A percentile compares a stretch with the other conserved stretches of the same genome.
These are phyloP conservation scores for Halichoeres trimaculatus DNA, from an alignment of 2,113 vertebrate species.

Conservation along the genomic window DNA sequence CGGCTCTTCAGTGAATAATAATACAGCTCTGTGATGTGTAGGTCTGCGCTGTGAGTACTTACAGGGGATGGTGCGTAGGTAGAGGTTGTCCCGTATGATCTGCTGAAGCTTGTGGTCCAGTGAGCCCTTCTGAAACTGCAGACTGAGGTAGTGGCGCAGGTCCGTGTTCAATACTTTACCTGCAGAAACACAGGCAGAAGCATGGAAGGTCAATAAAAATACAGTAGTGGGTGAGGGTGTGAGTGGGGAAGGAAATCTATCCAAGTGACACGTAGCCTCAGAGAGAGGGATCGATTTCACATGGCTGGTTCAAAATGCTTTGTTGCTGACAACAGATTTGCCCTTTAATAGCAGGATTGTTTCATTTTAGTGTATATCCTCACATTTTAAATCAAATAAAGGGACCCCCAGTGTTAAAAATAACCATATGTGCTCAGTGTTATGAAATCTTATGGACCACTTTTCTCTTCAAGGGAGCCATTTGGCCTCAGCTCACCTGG, in stretches of 20 bases:
- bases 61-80: conserved; percentile 98
- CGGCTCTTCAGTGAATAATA: not conserved
- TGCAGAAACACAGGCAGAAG: conserved; percentile 69
- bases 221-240: not conserved
- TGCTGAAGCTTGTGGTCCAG: conserved; percentile 98
- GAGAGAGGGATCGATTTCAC: conserved; percentile 28
- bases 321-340: not conserved
- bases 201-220: conserved; percentile 49
- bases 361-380: not conserved
- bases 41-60: conserved; percentile 72
- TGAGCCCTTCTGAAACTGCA: conserved; percentile 98
- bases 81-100: conserved; percentile 98
- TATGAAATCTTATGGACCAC: not conserved
- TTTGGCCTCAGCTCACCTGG: too few relatives aligned
- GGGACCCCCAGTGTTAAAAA: not conserved
- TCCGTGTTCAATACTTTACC: conserved; percentile 99
- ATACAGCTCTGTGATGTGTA: not conserved
- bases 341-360: not conserved
- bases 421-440: not conserved
- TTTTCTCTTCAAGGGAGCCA: too few relatives aligned
- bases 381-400: not conserved
- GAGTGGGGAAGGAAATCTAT: conserved; percentile 34
- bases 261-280: conserved; percentile 23
- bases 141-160: conserved; percentile 96
- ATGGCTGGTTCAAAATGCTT: conserved; percentile 12